These are phyloP conservation scores for Camelus bactrianus DNA, from an alignment of 2,113 vertebrate genomes.

Conservation along the genomic window DNA sequence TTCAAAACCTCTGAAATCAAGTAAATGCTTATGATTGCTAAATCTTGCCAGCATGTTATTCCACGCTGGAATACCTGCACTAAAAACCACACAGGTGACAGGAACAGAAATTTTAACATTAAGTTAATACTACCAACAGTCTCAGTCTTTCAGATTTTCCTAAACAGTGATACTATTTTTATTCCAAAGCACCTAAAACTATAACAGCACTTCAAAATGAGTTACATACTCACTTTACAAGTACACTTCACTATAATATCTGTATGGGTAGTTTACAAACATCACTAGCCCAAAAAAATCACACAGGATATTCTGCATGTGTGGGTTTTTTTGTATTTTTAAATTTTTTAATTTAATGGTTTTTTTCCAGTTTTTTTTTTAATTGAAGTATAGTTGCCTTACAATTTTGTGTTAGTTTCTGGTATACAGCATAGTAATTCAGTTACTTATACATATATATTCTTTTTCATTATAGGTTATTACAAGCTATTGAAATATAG, in stretches of 20 bases:
- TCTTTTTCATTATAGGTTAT: too few relatives aligned
- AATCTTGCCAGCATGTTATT: not conserved
- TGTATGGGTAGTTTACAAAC: not conserved
- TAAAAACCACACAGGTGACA: not conserved
- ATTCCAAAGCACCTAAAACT: not conserved
- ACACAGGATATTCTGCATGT: not conserved
- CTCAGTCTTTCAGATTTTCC: conserved; percentile 7
- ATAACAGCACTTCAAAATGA: not conserved
- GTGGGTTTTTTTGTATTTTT: not conserved
- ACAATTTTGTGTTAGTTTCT: too few relatives aligned
- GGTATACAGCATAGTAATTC: too few relatives aligned
- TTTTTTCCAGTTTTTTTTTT: too few relatives aligned
- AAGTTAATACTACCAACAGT: not conserved
- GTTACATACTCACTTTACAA: not conserved
- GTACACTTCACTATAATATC: not conserved
- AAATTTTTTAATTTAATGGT: too few relatives aligned
- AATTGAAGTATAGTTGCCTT: too few relatives aligned
- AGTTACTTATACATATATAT: too few relatives aligned
- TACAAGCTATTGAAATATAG: too few relatives aligned
- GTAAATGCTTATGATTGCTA: not conserved
- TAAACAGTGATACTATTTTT: not conserved
- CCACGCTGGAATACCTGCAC: not conserved
- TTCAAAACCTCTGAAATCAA: not conserved
- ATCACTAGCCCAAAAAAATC: not conserved
- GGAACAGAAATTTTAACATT: not conserved